Evolutionary conservation across 2,797 vertebrate species (phyloP).

Genomic region (Sebastes cheni): DNA sequence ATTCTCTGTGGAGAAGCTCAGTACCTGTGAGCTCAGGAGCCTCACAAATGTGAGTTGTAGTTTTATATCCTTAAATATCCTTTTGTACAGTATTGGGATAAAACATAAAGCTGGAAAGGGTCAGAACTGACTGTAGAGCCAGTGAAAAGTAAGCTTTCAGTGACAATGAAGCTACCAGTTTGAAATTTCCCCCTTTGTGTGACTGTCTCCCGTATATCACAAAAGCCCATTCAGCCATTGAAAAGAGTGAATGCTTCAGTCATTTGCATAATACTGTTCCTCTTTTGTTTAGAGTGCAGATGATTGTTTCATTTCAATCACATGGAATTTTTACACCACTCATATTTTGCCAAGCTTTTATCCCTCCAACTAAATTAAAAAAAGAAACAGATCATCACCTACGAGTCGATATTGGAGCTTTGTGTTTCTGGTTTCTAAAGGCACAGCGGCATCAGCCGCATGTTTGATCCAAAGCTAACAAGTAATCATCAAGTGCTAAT

Average conservation of each 20-base stretch:
- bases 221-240: slow-evolving; percentile 56
- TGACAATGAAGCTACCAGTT: slow-evolving; percentile 37
- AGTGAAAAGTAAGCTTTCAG: slow-evolving; percentile 8
- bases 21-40: slow-evolving; percentile 1
- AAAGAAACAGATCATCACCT: slow-evolving; percentile 20
- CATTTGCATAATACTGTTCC: slow-evolving; percentile 59
- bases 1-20: slow-evolving; percentile 28
- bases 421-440: slow-evolving; percentile 11
- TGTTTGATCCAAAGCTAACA: slow-evolving; percentile 67
- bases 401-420: background rate
- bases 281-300: slow-evolving; percentile 45
- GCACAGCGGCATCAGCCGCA: slow-evolving; percentile 4
- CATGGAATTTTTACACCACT: slow-evolving; percentile 46
- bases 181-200: slow-evolving; percentile 54
- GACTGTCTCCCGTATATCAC: slow-evolving; percentile 50
- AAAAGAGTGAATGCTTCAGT: slow-evolving; percentile 46
- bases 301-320: slow-evolving; percentile 68
- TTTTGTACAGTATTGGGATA: background rate
- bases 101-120: slow-evolving; percentile 1
- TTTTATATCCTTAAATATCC: slow-evolving; percentile 33
- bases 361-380: slow-evolving; percentile 19
- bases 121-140: slow-evolving; percentile 2
- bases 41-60: slow-evolving; percentile 31
- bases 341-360: slow-evolving; percentile 27
- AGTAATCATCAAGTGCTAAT: slow-evolving; percentile 67